Evolutionary conservation across 2,888 invertebrate species (phyloP).

Genomic region (Branchipolynoe longqiensis): DNA sequence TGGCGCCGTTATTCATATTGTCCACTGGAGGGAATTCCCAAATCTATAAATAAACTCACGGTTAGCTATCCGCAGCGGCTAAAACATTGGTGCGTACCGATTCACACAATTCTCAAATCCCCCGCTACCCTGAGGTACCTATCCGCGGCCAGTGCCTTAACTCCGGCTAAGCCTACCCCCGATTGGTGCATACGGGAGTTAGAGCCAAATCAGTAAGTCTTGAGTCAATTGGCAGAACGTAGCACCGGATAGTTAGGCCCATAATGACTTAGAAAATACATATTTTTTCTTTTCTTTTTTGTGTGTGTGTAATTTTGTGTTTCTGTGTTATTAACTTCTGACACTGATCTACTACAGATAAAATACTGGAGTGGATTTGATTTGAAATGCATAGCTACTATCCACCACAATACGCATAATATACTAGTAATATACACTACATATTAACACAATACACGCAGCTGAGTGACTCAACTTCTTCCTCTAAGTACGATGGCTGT

Average conservation of each 20-base stretch:
- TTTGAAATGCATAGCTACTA: constrained; percentile 57
- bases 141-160: too few species aligned
- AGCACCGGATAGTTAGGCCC: constrained; percentile 57
- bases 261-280: constrained; percentile 56
- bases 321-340: constrained; percentile 28
- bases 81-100: too few species aligned
- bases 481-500: constrained; percentile 50
- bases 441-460: constrained; percentile 35
- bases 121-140: too few species aligned
- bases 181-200: too few species aligned
- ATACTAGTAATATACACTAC: constrained; percentile 45
- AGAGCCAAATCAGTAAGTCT: constrained; percentile 57
- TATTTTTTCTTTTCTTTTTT: constrained; percentile 47
- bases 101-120: too few species aligned
- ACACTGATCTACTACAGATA: constrained; percentile 48
- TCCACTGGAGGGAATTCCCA: too few species aligned
- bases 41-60: too few species aligned
- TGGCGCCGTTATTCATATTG: too few species aligned
- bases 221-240: constrained; percentile 56
- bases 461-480: constrained; percentile 34
- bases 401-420: constrained; percentile 45
- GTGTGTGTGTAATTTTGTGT: too few species aligned
- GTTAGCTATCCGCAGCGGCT: too few species aligned
- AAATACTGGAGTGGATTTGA: constrained; percentile 57
- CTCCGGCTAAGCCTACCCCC: too few species aligned